Evolutionary conservation across 2,113 vertebrate genomes (phyloP).

Genomic region (Gnathonemus longibarbis): DNA sequence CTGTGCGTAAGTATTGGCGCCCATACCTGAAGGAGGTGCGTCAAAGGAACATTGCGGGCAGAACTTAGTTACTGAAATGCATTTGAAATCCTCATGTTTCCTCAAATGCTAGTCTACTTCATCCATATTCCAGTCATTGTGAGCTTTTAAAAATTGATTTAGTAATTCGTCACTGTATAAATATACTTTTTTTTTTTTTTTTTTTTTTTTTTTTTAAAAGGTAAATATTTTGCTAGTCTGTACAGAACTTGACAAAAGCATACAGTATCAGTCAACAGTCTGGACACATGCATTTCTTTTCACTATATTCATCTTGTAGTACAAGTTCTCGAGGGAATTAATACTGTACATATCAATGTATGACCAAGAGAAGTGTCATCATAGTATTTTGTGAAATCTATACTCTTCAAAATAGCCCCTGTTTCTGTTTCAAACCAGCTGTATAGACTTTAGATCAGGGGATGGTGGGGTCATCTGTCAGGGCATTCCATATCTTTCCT

Average conservation of each 20-base stretch:
- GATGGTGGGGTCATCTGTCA: background rate
- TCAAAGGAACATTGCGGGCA: background rate
- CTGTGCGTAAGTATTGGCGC: constrained; percentile 59
- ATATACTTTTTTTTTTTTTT: background rate
- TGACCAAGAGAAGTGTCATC: background rate
- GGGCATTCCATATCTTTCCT: background rate
- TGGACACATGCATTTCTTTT: background rate
- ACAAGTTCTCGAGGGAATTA: background rate
- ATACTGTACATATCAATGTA: background rate
- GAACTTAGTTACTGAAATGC: background rate
- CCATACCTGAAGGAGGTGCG: background rate
- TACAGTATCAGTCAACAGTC: background rate
- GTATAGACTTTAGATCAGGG: background rate
- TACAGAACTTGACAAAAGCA: background rate
- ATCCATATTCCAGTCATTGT: background rate
- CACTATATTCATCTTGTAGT: background rate
- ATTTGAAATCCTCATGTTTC: no score
- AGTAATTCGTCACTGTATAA: background rate
- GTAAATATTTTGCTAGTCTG: background rate
- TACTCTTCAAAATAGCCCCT: background rate
- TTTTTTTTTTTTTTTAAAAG: background rate
- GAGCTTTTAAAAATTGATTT: background rate
- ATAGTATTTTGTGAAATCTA: background rate
- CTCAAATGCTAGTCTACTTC: background rate
- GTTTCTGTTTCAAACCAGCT: background rate